Evolutionary conservation across 2,113 vertebrate species (phyloP).

Genomic region (Nibea coibor): DNA sequence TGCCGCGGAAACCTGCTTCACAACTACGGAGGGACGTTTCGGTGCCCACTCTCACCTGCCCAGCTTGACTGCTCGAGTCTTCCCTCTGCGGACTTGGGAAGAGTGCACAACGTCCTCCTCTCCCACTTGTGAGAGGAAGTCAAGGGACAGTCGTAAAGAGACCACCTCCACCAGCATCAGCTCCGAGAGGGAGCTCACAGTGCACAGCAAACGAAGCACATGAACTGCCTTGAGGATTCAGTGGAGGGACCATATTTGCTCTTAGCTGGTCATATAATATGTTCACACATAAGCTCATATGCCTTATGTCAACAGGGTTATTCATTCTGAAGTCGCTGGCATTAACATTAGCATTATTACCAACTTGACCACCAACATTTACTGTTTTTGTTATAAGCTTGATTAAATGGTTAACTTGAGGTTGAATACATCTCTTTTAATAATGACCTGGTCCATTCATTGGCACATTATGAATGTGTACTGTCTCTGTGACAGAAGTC

Average conservation of each 20-base stretch:
- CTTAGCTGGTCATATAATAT: constrained; percentile 6
- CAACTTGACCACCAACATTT: neutral
- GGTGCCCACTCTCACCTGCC: constrained; percentile 78
- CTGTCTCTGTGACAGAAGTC: neutral
- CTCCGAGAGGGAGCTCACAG: constrained; percentile 82
- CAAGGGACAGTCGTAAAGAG: constrained; percentile 83
- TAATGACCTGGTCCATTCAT: neutral
- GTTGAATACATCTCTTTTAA: neutral
- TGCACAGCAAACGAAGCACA: constrained; percentile 71
- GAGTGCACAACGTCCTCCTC: constrained; percentile 84
- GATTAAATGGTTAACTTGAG: neutral
- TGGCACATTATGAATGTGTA: constrained; percentile 22
- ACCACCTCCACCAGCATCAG: constrained; percentile 84
- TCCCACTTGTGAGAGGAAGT: constrained; percentile 81
- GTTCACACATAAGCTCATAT: constrained; percentile 21
- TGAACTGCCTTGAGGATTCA: constrained; percentile 28
- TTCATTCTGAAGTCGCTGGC: constrained; percentile 11
- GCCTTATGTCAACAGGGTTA: constrained; percentile 37
- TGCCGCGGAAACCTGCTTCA: constrained; percentile 84
- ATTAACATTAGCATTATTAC: neutral
- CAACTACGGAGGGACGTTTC: constrained; percentile 82
- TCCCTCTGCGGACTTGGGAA: constrained; percentile 83
- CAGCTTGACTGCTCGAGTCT: constrained; percentile 76
- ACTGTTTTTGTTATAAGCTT: neutral
- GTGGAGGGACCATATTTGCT: neutral